Conservation (phyloP, 2,888 invertebrate species). For the Eristalis arbustorum region DNA sequence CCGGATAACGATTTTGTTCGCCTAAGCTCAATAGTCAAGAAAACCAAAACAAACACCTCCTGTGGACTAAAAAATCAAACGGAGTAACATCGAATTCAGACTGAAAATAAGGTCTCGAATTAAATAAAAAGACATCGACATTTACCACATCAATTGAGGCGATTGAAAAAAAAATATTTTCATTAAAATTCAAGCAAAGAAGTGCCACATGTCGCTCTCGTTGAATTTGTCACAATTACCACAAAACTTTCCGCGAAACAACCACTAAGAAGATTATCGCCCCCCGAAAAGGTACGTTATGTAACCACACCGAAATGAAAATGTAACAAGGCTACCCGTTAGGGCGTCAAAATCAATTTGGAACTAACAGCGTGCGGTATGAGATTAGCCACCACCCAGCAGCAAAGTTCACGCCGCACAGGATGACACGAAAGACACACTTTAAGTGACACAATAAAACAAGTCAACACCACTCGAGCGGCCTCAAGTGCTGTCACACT, state of each 20-base stretch:
- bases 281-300: neutral
- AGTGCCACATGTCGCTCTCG: neutral
- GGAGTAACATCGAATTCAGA: too few relatives aligned
- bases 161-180: too few relatives aligned
- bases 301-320: neutral
- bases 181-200: neutral
- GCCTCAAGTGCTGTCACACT: neutral
- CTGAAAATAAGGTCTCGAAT: too few relatives aligned
- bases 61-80: too few relatives aligned
- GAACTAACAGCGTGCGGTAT: neutral
- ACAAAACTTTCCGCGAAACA: neutral
- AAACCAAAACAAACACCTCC: too few relatives aligned
- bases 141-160: too few relatives aligned
- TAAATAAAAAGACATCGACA: too few relatives aligned
- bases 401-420: neutral
- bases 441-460: neutral
- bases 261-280: neutral
- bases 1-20: too few relatives aligned
- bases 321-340: neutral
- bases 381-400: neutral
- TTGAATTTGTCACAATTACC: neutral
- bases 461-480: neutral
- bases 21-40: too few relatives aligned
- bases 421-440: neutral
- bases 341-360: neutral